A percentile compares a stretch with the other conserved stretches of the same genome.
Evolutionary conservation across 2,113 vertebrate genomes (phyloP).

Genomic region (Amblyopsis rosae): DNA sequence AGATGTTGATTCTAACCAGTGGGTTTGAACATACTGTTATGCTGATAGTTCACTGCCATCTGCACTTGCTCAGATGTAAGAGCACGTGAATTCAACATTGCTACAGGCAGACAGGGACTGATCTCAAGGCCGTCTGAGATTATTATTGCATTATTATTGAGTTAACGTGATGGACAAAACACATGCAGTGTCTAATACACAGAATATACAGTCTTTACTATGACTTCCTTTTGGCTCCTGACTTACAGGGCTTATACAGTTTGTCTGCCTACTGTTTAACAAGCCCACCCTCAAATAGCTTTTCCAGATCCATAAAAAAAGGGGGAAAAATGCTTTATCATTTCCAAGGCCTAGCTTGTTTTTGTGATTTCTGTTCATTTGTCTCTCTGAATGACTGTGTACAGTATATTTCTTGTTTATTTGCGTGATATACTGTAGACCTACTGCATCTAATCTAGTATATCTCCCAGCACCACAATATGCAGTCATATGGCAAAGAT

Average conservation of each 20-base stretch:
- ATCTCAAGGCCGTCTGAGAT: neutral
- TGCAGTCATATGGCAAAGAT: conserved; percentile 17
- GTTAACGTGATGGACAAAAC: too few relatives aligned
- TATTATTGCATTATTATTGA: too few relatives aligned
- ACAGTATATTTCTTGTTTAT: conserved; percentile 2
- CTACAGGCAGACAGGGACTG: conserved; percentile 10
- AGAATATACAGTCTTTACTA: conserved; percentile 6
- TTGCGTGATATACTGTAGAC: conserved; percentile 5
- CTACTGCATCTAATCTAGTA: conserved; percentile 24
- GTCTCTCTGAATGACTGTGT: conserved; percentile 22
- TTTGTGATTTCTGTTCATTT: conserved; percentile 25
- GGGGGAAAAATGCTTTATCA: conserved; percentile 14
- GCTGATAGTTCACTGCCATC: conserved; percentile 7
- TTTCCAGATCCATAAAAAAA: conserved; percentile 23
- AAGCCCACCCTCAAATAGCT: neutral
- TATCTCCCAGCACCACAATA: conserved; percentile 10
- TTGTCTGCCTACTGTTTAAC: conserved; percentile 10
- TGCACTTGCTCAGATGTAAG: conserved; percentile 28
- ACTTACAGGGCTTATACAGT: neutral
- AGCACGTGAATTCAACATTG: conserved; percentile 6
- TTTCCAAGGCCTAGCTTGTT: conserved; percentile 14
- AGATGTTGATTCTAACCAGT: conserved; percentile 31
- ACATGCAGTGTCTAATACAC: neutral
- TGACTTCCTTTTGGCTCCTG: neutral
- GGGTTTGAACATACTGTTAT: conserved; percentile 16